Base-by-base conservation (phyloP, 2,113 vertebrate genomes). In the Smithornis capensis region DNA sequence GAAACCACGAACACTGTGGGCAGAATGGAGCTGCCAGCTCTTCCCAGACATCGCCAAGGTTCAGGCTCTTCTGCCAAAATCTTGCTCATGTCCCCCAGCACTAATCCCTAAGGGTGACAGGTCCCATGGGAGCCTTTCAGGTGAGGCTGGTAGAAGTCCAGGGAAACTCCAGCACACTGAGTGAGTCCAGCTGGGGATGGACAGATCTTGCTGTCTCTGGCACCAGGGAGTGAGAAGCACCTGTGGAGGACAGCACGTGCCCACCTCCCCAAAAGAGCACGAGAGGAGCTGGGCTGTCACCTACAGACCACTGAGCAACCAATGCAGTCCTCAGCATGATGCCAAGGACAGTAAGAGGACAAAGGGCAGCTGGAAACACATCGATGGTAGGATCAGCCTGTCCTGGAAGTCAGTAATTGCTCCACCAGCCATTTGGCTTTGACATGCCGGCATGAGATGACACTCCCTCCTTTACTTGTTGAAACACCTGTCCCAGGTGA, bases 381-480 rank as follows among this genome's bases (percentile, higher is more conserved):
- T 6, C 27, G 7, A 23, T 24, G 27, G 5, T 65, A 74, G 29
- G 37, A 56, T 5, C 52, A 62, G 37, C 25, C 19, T 53, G 35
- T 14, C 21, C 25, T 56, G 69, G 8, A 47, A 42, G 22, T 31
- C 88, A 28, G 25, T 3, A 15, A 19, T 6, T 44, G 40, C 45
- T 37, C 60, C 37, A n/a, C 9, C 69, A 19, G 38, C 28, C 28
- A 2, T 28, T 28, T 59, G 65, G 13, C 40, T 78, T 49, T 49
- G 19, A 29, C 10, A 12, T 0, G 0, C 38, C 62, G 37, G 19
- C 5, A 5, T 52, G 49, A 37, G 50, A 44, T 11, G 35, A 6
- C 12, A 31, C 16, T 60, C 17, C 50, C 35, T 37, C 45, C 45
- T 53, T 19, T 42, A 50, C 47, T 31, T 37, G 35, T 37, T 78